Evolutionary conservation across 1,140 invertebrate genomes (phyloP).

Genomic region (Musca domestica): DNA sequence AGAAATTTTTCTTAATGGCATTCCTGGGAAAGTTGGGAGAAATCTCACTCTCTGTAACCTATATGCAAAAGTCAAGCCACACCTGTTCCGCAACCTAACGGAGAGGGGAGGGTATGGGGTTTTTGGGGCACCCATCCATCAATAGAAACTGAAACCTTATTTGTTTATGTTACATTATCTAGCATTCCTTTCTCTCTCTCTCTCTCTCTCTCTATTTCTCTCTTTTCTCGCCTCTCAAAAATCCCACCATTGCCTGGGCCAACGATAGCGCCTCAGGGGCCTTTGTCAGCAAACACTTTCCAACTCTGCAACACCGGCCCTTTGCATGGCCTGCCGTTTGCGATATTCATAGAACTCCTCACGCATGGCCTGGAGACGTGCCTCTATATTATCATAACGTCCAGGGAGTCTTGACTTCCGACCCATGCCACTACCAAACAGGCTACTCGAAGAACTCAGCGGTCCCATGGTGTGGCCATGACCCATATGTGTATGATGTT

Average conservation of each 20-base stretch:
- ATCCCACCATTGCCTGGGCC: background rate
- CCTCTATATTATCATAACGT: conserved; percentile 77
- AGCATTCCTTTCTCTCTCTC: background rate
- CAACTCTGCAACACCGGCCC: conserved; percentile 66
- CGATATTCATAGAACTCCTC: conserved; percentile 93
- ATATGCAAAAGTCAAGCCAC: no score
- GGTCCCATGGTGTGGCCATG: conserved; percentile 36
- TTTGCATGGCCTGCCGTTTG: conserved; percentile 70
- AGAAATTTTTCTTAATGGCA: background rate
- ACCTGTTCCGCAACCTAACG: no score
- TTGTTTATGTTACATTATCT: no score
- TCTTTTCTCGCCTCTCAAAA: background rate
- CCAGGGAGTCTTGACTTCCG: conserved; percentile 42
- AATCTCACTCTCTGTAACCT: background rate
- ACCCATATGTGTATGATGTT: conserved; percentile 21
- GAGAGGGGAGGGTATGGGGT: background rate
- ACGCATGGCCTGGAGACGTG: conserved; percentile 89
- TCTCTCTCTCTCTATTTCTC: no score
- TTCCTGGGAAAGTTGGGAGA: background rate
- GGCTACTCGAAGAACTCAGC: conserved; percentile 16
- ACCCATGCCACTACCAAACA: conserved; percentile 29
- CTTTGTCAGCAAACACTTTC: conserved; percentile 70
- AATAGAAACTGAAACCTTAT: no score
- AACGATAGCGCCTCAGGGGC: background rate
- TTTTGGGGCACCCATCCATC: background rate